Evolutionary conservation across 2,888 invertebrate genomes (phyloP), one percentile per base, ranked within the genome.

Genomic region (Brenthis ino): DNA sequence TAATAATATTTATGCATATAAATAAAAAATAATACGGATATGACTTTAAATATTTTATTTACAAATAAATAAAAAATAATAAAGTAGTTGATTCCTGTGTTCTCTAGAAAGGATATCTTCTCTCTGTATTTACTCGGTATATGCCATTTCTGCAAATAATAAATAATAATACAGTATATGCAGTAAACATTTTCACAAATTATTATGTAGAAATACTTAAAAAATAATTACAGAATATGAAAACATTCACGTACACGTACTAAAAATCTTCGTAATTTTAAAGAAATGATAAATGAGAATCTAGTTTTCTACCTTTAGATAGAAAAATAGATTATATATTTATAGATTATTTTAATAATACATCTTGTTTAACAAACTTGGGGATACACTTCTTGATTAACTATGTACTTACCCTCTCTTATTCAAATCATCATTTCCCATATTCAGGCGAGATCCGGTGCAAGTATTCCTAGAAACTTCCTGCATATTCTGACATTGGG

Each of bases 351-450:
- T 20, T 20, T 20, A 20, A 20, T 20, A 20, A 11, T 8, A 43
- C 2, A 28, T 43, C 37, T 43, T 43, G 0, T 43, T 43, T 43
- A 2, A 43, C 37, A 3, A 43, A 43, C 37, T 43, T 11, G 37
- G 37, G 2, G 37, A 11, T 43, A 11, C 11, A 43, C 37, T 43
- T 43, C 2, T 8, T 11, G 11, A 11, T 43, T 43, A 28, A 47
- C 11, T 16, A 4, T n/a, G 5, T 20, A 75, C 83, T 75, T 76
- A 88, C 86, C 86, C 87, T 48, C 55, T 70, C 69, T 87, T 88
- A 3, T 69, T 82, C 63, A 86, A 72, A 64, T 81, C 76, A 48
- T 80, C 80, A 57, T 87, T 87, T 68, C 87, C 90, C 86, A 90
- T 82, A 16, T 61, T 63, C 0, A 89, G 68, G 2, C 37, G 11